Evolutionary conservation across 2,888 invertebrate genomes (phyloP).

Genomic region (Dermolepida albohirtum): DNA sequence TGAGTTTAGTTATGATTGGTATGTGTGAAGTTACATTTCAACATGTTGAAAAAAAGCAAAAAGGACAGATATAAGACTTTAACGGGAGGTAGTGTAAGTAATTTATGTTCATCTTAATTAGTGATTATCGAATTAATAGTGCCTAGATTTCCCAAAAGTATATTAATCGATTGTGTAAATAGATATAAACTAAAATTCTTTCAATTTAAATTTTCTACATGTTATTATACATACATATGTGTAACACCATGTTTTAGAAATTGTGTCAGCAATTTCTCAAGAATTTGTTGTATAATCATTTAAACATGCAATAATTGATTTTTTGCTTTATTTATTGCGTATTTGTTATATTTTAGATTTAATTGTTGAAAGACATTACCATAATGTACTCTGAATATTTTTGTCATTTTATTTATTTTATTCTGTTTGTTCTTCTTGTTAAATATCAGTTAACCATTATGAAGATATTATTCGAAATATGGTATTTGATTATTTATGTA

Average conservation of each 20-base stretch:
- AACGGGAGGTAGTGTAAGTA: constrained; percentile 38
- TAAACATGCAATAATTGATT: constrained; percentile 2
- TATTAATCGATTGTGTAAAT: not conserved
- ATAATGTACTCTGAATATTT: too few species aligned
- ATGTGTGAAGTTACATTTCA: not conserved
- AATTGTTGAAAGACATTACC: not conserved
- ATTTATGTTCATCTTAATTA: not conserved
- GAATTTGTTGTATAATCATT: constrained; percentile 30
- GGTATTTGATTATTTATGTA: too few species aligned
- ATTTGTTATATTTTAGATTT: not conserved
- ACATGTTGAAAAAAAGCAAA: constrained; percentile 27
- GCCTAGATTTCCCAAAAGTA: too few species aligned
- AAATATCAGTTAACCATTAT: not conserved
- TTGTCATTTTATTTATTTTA: not conserved
- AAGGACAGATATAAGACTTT: constrained; percentile 33
- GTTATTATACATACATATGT: constrained; percentile 2
- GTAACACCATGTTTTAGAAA: not conserved
- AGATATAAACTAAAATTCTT: not conserved
- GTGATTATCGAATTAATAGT: too few species aligned
- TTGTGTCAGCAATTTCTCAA: constrained; percentile 17
- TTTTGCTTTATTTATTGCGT: not conserved
- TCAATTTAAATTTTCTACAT: not conserved
- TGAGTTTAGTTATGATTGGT: not conserved
- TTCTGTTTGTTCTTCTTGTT: not conserved
- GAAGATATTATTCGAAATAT: too few species aligned